Evolutionary conservation across 2,888 invertebrate genomes (phyloP), one percentile per base, ranked within the genome.

Genomic region (Parnassius glacialis): DNA sequence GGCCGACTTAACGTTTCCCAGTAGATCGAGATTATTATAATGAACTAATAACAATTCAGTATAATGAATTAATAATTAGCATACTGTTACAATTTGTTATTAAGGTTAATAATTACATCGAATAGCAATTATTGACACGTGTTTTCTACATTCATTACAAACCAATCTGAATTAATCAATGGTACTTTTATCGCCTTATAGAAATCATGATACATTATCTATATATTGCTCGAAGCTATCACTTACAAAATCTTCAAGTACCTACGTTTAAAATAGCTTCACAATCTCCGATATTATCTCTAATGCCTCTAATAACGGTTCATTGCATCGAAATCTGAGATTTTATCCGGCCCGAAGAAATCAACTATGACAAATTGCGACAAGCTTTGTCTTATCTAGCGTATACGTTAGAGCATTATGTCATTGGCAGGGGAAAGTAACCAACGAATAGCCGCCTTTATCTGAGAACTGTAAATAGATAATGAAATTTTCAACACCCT

Each of bases 361-460:
- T 73, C 65, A 79, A 75, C 73, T 73, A 73, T 79, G 78, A 79
- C 80, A 74, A 77, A 81, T 75, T 73, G 75, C 71, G 71, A 70
- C 70, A 67, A 64, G 67, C 62, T 69, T 69, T 72, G 70, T 73
- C 70, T 73, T 68, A 71, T 71, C 68, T 69, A 56, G 47, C 62
- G 59, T 65, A 65, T 66, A 61, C 51, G 42, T 47, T 53, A 53
- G 9, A n/a, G 51, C 20, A 52, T 51, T 59, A 59, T 62, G 59
- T 59, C 57, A 61, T 45, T 50, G 41, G 25, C 41, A 41, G 55
- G 65, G 63, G 68, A 67, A 64, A 67, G 68, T 64, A 61, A 61
- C 58, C 42, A 47, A 45, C 55, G 44, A 41, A 52, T 47, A 43
- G 53, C 43, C n/a, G 44, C 11, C 47, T 53, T 60, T 62, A 53